phyloP scores from a whole-genome alignment of 2,888 invertebrate genomes.

The Diachrysia chrysitis region DNA sequence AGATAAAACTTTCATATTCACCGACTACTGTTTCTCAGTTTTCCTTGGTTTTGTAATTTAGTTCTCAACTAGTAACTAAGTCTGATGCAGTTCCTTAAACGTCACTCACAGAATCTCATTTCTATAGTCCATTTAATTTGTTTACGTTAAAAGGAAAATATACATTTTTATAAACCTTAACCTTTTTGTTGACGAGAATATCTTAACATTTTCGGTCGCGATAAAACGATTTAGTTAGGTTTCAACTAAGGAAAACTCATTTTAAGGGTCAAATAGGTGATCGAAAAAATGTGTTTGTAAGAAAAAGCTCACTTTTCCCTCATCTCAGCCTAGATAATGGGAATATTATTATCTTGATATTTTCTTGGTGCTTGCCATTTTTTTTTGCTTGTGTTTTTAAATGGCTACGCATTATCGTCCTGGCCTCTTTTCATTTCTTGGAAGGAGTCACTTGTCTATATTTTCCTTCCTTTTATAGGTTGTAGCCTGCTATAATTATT shows the following conservation, averaged over 20 bases:
- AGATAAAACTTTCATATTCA: neutral
- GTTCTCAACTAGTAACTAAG: neutral
- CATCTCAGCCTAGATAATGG: slow-evolving; percentile 9
- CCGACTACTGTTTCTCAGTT: neutral
- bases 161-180: slow-evolving; percentile 2
- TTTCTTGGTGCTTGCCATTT: neutral
- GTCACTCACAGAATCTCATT: neutral
- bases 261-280: slow-evolving; percentile 55
- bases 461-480: neutral
- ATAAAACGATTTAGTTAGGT: slow-evolving; percentile 49
- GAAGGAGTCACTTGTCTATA: neutral
- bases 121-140: neutral
- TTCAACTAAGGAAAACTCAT: slow-evolving; percentile 43
- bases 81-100: neutral
- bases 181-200: slow-evolving; percentile 27
- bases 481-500: neutral
- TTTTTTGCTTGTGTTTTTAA: slow-evolving; percentile 1
- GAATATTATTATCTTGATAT: slow-evolving; percentile 22
- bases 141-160: slow-evolving; percentile 5
- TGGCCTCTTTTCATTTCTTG: neutral
- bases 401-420: slow-evolving; percentile 3
- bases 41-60: slow-evolving; percentile 1
- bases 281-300: slow-evolving; percentile 44
- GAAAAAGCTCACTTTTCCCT: slow-evolving; percentile 32
- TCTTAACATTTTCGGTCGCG: slow-evolving; percentile 20